Conservation (phyloP, 2,113 vertebrate species). For the Myrmecobius fasciatus region DNA sequence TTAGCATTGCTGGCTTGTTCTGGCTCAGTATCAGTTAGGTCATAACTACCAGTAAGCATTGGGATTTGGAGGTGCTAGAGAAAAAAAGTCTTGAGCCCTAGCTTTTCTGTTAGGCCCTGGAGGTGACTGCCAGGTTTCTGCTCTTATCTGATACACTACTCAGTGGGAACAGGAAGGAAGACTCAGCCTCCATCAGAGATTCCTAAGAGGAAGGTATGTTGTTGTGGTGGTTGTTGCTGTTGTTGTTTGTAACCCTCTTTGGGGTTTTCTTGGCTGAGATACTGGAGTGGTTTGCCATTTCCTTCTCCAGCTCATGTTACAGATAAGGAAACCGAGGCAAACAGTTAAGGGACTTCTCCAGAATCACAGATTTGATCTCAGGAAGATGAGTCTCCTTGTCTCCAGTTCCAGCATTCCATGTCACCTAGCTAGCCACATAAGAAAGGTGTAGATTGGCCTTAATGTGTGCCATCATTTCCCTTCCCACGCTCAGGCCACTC, state of each 20-base stretch:
- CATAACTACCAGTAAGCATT: not conserved
- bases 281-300: not conserved
- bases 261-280: not conserved
- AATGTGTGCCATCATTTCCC: not conserved
- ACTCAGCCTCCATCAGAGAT: not conserved
- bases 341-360: not conserved
- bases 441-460: not conserved
- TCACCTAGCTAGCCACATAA: too few relatives aligned
- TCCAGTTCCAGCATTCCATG: not conserved
- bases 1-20: not conserved
- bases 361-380: not conserved
- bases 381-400: not conserved
- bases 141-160: not conserved
- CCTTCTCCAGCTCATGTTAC: not conserved
- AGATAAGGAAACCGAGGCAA: not conserved
- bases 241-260: not conserved
- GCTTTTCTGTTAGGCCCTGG: slow-evolving; percentile 17
- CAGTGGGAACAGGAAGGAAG: slow-evolving; percentile 7
- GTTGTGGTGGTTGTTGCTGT: too few relatives aligned
- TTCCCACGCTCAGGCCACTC: not conserved
- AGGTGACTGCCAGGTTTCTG: slow-evolving; percentile 6
- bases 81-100: not conserved
- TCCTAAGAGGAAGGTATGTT: not conserved
- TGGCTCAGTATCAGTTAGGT: not conserved
- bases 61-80: not conserved